Evolutionary conservation across 2,888 invertebrate species (phyloP), one percentile per base, ranked within the genome.

Genomic region (Thera obeliscata): DNA sequence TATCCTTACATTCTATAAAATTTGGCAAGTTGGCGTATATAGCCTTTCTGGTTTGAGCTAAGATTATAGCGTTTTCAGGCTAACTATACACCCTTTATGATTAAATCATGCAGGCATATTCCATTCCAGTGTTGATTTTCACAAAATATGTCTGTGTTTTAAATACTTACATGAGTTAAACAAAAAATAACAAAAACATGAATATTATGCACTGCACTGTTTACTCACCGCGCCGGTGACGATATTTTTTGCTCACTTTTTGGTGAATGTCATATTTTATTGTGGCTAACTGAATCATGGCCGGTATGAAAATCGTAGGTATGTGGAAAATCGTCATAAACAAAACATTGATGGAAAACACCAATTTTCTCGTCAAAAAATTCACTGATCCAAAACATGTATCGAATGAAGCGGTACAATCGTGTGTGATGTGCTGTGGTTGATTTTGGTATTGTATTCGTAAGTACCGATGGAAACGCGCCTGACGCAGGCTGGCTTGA

Each of bases 211-310:
- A 92, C 91, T 91, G 86, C 91, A 93, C 92, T 91, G 87, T 89
- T 86, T 91, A 93, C 92, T 92, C 92, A 93, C 93, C 94, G 85
- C 91, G 87, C 78, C 81, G 87, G 83, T 83, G 87, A 81, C 88
- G 87, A 82, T 84, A 81, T 89, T 89, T 91, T 89, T 87, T 90
- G 91, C 87, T 88, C 90, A 93, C 93, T 92, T 92, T 94, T 88
- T 90, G 89, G 81, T 90, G 94, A 88, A 95, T 95, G 93, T 94
- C 94, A 91, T 94, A 95, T 94, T 95, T 95, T 84, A 95, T 94
- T 84, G 94, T 95, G 87, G 95, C 95, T 93, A 95, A 94, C 92
- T 94, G 94, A 94, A 94, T 94, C 95, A 95, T 95, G 90, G 88
- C 94, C 77, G 79, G 74, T 77, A 69, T 76, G 74, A 78, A 46